These are phyloP conservation scores for Tyria jacobaeae DNA, from an alignment of 2,888 invertebrate species.

Conservation along the genomic window DNA sequence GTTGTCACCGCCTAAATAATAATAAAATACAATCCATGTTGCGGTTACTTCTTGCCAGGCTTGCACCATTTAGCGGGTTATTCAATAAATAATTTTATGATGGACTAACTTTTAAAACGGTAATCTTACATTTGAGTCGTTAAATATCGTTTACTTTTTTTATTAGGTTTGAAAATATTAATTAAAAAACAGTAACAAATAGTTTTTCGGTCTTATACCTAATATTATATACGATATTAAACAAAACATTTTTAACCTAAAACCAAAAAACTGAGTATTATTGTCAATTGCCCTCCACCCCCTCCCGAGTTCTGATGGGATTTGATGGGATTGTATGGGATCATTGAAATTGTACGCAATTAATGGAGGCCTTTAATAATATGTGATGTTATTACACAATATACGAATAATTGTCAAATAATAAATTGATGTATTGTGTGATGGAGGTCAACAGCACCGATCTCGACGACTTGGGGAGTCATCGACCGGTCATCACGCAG, in stretches of 20 bases:
- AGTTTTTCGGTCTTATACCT: too few species aligned
- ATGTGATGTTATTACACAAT: slow-evolving; percentile 28
- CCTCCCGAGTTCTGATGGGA: too few species aligned
- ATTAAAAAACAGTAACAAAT: too few species aligned
- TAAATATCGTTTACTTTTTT: neutral
- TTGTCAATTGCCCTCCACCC: too few species aligned
- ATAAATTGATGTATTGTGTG: slow-evolving; percentile 62
- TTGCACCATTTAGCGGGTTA: slow-evolving; percentile 30
- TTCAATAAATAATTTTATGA: slow-evolving; percentile 23
- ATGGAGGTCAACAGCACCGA: slow-evolving; percentile 75
- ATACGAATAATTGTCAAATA: slow-evolving; percentile 63
- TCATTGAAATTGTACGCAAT: neutral
- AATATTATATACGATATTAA: too few species aligned
- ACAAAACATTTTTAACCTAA: too few species aligned
- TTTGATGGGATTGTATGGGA: neutral
- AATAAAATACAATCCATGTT: slow-evolving; percentile 45
- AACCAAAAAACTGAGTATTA: too few species aligned
- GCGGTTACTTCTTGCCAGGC: slow-evolving; percentile 39
- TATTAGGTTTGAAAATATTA: too few species aligned
- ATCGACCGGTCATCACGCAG: slow-evolving; percentile 76
- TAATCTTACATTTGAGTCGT: slow-evolving; percentile 16
- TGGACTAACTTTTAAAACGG: slow-evolving; percentile 14
- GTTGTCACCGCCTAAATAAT: slow-evolving; percentile 43
- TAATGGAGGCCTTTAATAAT: slow-evolving; percentile 9
- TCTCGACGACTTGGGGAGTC: slow-evolving; percentile 71